phyloP scores from a whole-genome alignment of 2,888 invertebrate species.

The Resseliella maxima region DNA sequence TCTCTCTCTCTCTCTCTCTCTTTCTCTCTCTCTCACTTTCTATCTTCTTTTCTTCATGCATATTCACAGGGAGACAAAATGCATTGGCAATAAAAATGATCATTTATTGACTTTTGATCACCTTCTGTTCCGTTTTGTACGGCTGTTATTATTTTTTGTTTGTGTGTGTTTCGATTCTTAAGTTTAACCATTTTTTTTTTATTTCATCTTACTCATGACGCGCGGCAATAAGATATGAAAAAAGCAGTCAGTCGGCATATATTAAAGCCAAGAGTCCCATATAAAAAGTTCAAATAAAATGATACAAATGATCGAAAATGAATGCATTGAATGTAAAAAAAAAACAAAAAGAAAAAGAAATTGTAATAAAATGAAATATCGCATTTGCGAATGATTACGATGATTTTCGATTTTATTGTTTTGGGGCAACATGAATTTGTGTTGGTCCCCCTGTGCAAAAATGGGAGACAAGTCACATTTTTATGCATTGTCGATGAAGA shows the following conservation, averaged over 20 bases:
- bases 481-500: too few species aligned
- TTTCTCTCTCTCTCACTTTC: too few species aligned
- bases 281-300: not conserved
- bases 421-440: not conserved
- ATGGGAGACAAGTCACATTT: too few species aligned
- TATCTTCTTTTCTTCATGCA: too few species aligned
- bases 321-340: not conserved
- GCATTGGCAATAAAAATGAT: not conserved
- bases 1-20: too few species aligned
- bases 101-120: constrained; percentile 52
- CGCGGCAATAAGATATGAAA: constrained; percentile 15
- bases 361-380: constrained; percentile 7
- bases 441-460: constrained; percentile 27
- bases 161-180: not conserved
- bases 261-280: constrained; percentile 17
- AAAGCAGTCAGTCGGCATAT: constrained; percentile 16
- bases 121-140: constrained; percentile 30
- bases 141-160: too few species aligned
- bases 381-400: not conserved
- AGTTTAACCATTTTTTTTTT: constrained; percentile 5
- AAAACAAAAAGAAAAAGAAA: not conserved
- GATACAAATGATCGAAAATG: constrained; percentile 25
- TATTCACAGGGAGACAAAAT: too few species aligned
- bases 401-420: not conserved
- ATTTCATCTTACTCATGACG: constrained; percentile 16